A percentile compares a stretch with the other conserved stretches of the same genome.
Evolutionary conservation across 2,888 invertebrate species (phyloP).

Genomic region (Synanthedon tipuliformis): DNA sequence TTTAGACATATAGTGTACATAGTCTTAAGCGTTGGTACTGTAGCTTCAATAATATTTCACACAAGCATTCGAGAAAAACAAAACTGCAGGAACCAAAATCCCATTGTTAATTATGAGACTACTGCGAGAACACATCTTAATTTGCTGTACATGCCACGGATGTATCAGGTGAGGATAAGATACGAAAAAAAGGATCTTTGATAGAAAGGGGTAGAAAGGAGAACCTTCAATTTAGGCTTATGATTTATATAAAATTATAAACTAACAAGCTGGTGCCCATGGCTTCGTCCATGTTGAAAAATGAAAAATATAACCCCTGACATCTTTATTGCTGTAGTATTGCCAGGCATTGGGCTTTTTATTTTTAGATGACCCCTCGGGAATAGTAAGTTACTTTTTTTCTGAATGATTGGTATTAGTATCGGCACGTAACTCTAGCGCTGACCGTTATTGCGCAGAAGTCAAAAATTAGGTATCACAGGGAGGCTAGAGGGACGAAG

Average conservation of each 20-base stretch:
- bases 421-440: too few relatives aligned
- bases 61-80: conserved; percentile 73
- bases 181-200: background rate
- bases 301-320: too few relatives aligned
- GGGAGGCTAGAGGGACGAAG: too few relatives aligned
- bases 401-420: too few relatives aligned
- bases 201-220: background rate
- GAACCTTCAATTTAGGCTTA: background rate
- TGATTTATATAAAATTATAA: background rate
- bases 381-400: too few relatives aligned
- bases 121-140: conserved; percentile 32
- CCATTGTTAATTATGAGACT: conserved; percentile 21
- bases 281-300: too few relatives aligned
- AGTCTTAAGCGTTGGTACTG: conserved; percentile 73
- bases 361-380: too few relatives aligned
- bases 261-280: too few relatives aligned
- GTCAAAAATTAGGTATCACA: too few relatives aligned
- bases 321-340: too few relatives aligned
- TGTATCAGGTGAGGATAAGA: conserved; percentile 44
- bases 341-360: too few relatives aligned
- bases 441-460: too few relatives aligned
- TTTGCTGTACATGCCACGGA: conserved; percentile 36
- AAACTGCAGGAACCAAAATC: conserved; percentile 24
- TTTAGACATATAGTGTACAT: conserved; percentile 78
- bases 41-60: conserved; percentile 81